phyloP scores from a whole-genome alignment of 2,113 vertebrate genomes.

The Sarotherodon lohbergeri region DNA sequence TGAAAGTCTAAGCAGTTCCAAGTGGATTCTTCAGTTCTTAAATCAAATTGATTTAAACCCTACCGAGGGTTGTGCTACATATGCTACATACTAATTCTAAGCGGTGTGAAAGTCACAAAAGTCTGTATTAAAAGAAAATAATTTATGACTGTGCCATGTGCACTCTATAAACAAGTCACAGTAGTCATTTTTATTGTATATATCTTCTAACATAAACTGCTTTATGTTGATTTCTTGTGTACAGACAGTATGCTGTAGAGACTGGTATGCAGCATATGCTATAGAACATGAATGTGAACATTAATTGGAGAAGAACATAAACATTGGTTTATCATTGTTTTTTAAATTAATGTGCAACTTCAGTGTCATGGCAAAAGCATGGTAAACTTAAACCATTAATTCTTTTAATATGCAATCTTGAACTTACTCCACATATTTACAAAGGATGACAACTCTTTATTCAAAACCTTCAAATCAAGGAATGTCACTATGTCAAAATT shows the following conservation, averaged over 20 bases:
- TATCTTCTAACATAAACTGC: not conserved
- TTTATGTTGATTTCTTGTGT: not conserved
- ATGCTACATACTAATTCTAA: not conserved
- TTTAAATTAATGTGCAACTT: not conserved
- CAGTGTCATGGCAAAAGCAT: not conserved
- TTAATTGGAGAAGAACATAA: not conserved
- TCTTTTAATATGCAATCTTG: not conserved
- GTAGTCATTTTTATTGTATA: not conserved
- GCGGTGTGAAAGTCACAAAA: not conserved
- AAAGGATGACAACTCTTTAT: not conserved
- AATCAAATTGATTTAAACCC: not conserved
- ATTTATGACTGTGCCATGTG: not conserved
- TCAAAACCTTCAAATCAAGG: not conserved
- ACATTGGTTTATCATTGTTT: not conserved
- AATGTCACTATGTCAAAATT: not conserved
- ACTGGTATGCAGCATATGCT: not conserved
- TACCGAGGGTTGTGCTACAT: not conserved
- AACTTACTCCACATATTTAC: not conserved
- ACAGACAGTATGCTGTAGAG: not conserved
- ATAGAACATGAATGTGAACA: not conserved
- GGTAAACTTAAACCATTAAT: not conserved
- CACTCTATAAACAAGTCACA: not conserved
- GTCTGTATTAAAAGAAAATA: accelerated
- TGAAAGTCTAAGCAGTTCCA: not conserved
- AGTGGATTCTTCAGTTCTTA: not conserved